phyloP scores from a whole-genome alignment of 2,113 vertebrate genomes.

The Struthio camelus region DNA sequence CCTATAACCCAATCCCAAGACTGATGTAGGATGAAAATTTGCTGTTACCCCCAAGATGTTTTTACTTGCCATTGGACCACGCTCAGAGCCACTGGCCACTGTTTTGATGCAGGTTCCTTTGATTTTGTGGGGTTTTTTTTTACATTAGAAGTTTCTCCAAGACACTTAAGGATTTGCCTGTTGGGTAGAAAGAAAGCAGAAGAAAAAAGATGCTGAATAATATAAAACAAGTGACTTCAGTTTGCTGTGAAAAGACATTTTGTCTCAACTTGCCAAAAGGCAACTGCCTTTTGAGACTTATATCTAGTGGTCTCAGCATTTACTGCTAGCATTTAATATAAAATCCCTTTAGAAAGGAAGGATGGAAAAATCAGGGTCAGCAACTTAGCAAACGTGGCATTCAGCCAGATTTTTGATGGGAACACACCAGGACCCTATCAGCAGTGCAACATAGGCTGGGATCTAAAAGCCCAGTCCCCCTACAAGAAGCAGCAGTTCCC shows the following conservation, averaged over 20 bases:
- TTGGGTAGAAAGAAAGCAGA: background rate
- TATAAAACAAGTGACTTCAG: background rate
- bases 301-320: fast-evolving
- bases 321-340: background rate
- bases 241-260: background rate
- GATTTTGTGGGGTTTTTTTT: background rate
- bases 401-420: background rate
- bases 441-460: background rate
- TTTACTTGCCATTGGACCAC: background rate
- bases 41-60: background rate
- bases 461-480: background rate
- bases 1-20: background rate
- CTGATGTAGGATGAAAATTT: background rate
- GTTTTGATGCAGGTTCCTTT: background rate
- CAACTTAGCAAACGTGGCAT: background rate
- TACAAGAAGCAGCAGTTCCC: background rate
- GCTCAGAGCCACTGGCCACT: background rate
- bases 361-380: background rate
- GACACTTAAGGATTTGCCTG: background rate
- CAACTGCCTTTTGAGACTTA: background rate
- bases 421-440: background rate
- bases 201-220: background rate
- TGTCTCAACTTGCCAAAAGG: too few relatives aligned
- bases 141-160: background rate
- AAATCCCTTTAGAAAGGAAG: background rate